A percentile compares a stretch with the other conserved stretches of the same genome.
phyloP scores from a whole-genome alignment of 2,888 invertebrate genomes.

The Oligia strigilis region DNA sequence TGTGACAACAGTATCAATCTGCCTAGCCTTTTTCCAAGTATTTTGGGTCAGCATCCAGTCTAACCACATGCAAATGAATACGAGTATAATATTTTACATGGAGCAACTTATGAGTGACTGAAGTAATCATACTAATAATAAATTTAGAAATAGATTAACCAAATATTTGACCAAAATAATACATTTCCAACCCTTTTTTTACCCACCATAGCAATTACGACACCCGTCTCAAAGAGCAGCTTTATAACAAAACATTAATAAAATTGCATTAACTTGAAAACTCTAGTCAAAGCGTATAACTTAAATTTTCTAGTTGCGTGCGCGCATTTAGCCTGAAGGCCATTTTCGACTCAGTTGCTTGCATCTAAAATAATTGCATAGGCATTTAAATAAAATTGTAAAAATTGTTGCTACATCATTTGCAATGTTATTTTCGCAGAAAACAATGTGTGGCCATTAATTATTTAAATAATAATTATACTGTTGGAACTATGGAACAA shows the following conservation, averaged over 20 bases:
- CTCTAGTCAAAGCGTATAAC: conserved; percentile 9
- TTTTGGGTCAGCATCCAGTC: neutral
- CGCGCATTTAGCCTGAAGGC: conserved; percentile 68
- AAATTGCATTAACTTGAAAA: conserved; percentile 4
- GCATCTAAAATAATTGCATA: conserved; percentile 61
- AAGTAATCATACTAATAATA: neutral
- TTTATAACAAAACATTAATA: neutral
- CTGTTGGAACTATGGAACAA: conserved; percentile 5
- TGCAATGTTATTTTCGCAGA: conserved; percentile 49
- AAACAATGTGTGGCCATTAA: conserved; percentile 48
- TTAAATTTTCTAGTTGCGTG: conserved; percentile 69
- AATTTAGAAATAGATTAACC: neutral
- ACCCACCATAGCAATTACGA: neutral
- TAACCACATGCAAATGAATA: neutral
- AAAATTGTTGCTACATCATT: conserved; percentile 69
- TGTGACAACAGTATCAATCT: neutral
- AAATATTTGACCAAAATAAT: neutral
- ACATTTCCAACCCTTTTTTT: neutral
- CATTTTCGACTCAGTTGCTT: conserved; percentile 68
- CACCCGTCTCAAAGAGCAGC: neutral
- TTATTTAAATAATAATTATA: conserved; percentile 51
- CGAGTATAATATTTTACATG: neutral
- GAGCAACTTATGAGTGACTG: no score
- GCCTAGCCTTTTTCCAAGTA: neutral
- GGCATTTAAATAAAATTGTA: conserved; percentile 69